Evolutionary conservation across 2,797 vertebrate species (phyloP), one percentile per base, ranked within the genome.

Genomic region (Synaphobranchus kaupii): DNA sequence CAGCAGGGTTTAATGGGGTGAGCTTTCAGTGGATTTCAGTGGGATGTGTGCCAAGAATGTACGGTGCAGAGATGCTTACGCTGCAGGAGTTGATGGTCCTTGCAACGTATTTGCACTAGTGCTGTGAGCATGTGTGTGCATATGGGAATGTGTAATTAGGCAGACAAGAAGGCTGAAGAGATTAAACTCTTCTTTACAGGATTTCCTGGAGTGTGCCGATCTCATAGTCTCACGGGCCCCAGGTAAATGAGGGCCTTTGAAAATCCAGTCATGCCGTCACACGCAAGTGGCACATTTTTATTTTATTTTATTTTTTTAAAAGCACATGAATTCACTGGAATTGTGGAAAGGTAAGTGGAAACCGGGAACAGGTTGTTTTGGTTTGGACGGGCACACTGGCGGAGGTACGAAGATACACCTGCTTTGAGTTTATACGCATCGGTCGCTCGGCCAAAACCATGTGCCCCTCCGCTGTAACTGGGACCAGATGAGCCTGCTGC

Each of bases 401-500:
- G 71, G 50, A 56, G 85, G 22, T 58, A 78, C 34, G 47, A 52
- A 50, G 63, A 39, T 13, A 15, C 52, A 78, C 48, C 50, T 58
- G 68, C 44, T 78, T 86, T 56, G 52, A 80, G 34, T 86, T 56
- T 56, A 58, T 58, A 34, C 39, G 25, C 68, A n/a, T 54, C 31
- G 71, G 71, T n/a, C 71, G 52, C 73, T 39, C 25, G 22, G 85
- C 50, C 28, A 47, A 39, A 17, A 13, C 50, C 8, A 28, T 31
- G 48, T 31, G 48, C 71, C 85, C 71, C 68, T 58, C 12, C 31
- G 2, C 48, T 2, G n/a, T 86, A 85, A 85, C 50, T 0, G 34
- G 20, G 22, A 52, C 8, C 84, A 85, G 84, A 85, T 85, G 84
- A 85, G 39, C 17, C 34, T 6, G 68, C 25, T 8, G 47, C 66